These are phyloP conservation scores for Sandelia bainsii DNA, from an alignment of 2,797 vertebrate genomes.

Conservation along the genomic window DNA sequence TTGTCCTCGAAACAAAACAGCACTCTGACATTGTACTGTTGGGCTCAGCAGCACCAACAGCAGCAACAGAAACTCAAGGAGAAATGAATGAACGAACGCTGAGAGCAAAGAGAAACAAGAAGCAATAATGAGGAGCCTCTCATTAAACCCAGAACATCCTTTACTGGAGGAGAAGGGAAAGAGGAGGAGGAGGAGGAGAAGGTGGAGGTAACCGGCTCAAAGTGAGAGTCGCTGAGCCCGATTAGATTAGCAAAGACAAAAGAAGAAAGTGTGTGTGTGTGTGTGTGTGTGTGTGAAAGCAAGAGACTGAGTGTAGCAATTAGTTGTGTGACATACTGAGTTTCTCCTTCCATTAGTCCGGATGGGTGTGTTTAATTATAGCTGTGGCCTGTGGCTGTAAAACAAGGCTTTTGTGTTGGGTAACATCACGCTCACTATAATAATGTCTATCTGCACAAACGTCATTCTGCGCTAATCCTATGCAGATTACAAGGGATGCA, in stretches of 20 bases:
- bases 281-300: constrained; percentile 17
- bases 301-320: constrained; percentile 71
- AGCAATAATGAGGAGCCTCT: constrained; percentile 63
- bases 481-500: neutral
- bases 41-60: constrained; percentile 18
- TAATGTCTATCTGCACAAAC: constrained; percentile 32
- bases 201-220: constrained; percentile 47
- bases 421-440: constrained; percentile 21
- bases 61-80: constrained; percentile 29
- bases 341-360: constrained; percentile 69
- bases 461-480: constrained; percentile 10
- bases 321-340: constrained; percentile 61
- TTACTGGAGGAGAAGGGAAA: constrained; percentile 23
- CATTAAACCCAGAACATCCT: constrained; percentile 63
- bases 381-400: constrained; percentile 59
- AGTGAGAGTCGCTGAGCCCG: constrained; percentile 55
- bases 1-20: constrained; percentile 30
- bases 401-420: constrained; percentile 38
- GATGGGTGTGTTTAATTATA: constrained; percentile 67
- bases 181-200: constrained; percentile 21
- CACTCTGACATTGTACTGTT: constrained; percentile 1
- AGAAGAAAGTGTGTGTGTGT: constrained; percentile 30
- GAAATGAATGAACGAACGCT: constrained; percentile 27
- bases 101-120: constrained; percentile 44
- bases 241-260: constrained; percentile 66